These are phyloP conservation scores for Gonatopus flavifemur DNA, from an alignment of 1,140 invertebrate genomes.

Conservation along the genomic window DNA sequence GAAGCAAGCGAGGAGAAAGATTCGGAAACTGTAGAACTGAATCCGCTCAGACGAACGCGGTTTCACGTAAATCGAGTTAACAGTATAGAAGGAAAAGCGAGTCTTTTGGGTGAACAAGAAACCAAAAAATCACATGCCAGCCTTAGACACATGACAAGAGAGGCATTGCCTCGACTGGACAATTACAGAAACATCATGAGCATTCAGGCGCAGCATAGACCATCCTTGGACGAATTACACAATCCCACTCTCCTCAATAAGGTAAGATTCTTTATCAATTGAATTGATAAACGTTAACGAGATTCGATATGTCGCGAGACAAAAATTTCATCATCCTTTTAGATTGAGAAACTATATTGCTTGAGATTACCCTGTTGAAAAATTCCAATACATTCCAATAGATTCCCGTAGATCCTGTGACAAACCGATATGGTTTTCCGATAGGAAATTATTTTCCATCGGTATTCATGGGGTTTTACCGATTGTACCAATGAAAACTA, in stretches of 20 bases:
- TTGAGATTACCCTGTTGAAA: too few species aligned
- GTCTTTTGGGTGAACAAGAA: slow-evolving; percentile 53
- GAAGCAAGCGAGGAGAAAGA: slow-evolving; percentile 36
- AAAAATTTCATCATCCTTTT: not conserved
- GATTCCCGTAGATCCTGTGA: too few species aligned
- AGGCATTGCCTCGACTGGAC: slow-evolving; percentile 87
- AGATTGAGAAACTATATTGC: too few species aligned
- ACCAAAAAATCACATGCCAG: slow-evolving; percentile 50
- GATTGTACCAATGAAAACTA: too few species aligned
- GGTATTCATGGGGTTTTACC: too few species aligned
- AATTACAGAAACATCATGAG: slow-evolving; percentile 94
- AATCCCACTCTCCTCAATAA: slow-evolving; percentile 79
- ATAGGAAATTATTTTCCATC: too few species aligned
- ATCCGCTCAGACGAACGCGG: slow-evolving; percentile 53
- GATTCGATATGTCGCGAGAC: too few species aligned
- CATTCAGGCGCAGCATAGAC: slow-evolving; percentile 83
- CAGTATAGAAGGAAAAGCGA: slow-evolving; percentile 52
- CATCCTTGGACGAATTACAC: slow-evolving; percentile 91
- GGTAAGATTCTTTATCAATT: slow-evolving; percentile 56
- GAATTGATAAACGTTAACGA: too few species aligned
- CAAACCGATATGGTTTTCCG: too few species aligned
- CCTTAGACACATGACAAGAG: slow-evolving; percentile 83
- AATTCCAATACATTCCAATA: too few species aligned
- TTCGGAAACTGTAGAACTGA: slow-evolving; percentile 47
- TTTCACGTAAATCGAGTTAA: slow-evolving; percentile 65